Base-by-base conservation (phyloP, 2,113 vertebrate genomes). In the Podarcis raffonei region DNA sequence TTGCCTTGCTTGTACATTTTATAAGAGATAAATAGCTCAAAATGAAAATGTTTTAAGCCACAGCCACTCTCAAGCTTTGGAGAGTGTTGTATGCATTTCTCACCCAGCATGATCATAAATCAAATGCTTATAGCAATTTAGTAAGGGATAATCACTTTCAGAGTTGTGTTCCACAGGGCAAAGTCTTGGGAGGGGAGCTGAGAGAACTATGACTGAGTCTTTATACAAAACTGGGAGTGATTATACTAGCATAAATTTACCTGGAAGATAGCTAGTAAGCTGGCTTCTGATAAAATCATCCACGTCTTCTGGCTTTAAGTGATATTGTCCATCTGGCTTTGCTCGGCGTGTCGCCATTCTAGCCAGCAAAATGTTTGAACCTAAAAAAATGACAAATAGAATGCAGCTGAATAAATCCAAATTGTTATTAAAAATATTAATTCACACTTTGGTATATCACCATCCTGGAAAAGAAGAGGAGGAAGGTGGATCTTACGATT, bases 351-450 rank as follows among this genome's bases (percentile, higher is more conserved):
- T 99, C 74, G 98, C 98, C 97, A 99, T 97, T 95, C 98, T 98
- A 94, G 99, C 99, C 96, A 99, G 94, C 87, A 99, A 98, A 96
- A 99, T 99, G 97, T 99, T 99, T 90, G 99, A 99, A 94, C 98
- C 99, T 99, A 93, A 66, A 75, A 87, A 86, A 88, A 57, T 93
- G 93, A 92, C 72, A 81, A 91, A 57, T 90, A 74, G 79, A 89
- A 5, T 32, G 5, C 5, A 57, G 23, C 0, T 4, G 3, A 32
- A 79, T 2, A 57, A 30, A 8, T 71, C 86, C 71, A 11, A 75
- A 88, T 5, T 77, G 35, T 42, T 1, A 85, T 82, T 39, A 83
- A 77, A 81, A 77, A 48, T 0, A 80, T 62, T 88, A 94, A 32
- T 39, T 4, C 0, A 1, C 32, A 88, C 32, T 84, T 82, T 32